A percentile compares a stretch with the other conserved stretches of the same genome.
phyloP scores from a whole-genome alignment of 1,140 invertebrate species.

The Meloidogyne floridensis region DNA sequence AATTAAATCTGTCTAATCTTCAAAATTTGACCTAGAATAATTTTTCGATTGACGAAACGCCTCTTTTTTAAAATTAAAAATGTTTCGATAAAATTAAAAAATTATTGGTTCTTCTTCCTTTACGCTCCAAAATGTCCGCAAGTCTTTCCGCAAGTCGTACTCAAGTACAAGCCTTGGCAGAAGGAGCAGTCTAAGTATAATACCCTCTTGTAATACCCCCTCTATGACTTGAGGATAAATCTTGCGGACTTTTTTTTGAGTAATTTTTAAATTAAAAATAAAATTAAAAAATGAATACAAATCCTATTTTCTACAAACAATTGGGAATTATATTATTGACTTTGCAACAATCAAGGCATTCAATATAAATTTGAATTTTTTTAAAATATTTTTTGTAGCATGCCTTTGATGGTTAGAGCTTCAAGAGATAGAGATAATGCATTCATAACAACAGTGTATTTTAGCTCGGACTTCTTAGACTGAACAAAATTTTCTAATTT shows the following conservation, averaged over 20 bases:
- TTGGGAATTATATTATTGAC: not conserved
- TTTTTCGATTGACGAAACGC: not conserved
- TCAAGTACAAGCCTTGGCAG: too few relatives aligned
- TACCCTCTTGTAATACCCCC: too few relatives aligned
- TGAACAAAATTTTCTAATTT: not conserved
- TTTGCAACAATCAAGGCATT: slow-evolving; percentile 5
- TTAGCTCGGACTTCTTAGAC: not conserved
- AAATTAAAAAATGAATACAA: not conserved
- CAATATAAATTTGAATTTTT: not conserved
- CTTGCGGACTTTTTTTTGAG: not conserved
- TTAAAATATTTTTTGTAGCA: slow-evolving; percentile 32
- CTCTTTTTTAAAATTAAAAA: too few relatives aligned
- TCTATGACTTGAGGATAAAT: too few relatives aligned
- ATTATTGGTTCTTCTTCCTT: too few relatives aligned
- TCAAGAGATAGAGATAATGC: slow-evolving; percentile 44
- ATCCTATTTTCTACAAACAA: not conserved
- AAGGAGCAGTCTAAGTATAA: too few relatives aligned
- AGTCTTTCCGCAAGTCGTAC: too few relatives aligned
- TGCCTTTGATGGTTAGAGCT: slow-evolving; percentile 53
- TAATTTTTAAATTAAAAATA: not conserved
- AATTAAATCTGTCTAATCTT: not conserved
- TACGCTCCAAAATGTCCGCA: too few relatives aligned
- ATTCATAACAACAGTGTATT: slow-evolving; percentile 50
- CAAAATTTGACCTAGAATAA: not conserved
- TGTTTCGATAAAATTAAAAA: too few relatives aligned